phyloP scores from a whole-genome alignment of 2,797 vertebrate genomes.

The Mallotus villosus region DNA sequence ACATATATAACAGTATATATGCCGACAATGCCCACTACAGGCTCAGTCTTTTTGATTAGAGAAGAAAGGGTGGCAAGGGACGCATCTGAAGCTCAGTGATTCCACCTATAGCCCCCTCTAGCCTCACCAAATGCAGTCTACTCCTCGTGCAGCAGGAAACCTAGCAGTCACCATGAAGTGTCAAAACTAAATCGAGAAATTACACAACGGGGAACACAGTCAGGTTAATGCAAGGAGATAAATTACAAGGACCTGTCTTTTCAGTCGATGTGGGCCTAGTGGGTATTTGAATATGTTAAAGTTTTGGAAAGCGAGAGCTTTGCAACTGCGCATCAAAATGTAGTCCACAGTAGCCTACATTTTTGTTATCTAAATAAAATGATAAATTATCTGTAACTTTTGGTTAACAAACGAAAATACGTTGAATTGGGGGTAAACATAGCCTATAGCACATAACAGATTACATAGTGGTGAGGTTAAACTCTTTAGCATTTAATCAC shows the following conservation, averaged over 20 bases:
- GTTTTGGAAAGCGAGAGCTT: slow-evolving; percentile 21
- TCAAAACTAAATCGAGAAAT: background rate
- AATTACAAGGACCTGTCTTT: background rate
- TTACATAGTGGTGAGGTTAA: slow-evolving; percentile 62
- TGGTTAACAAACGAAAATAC: slow-evolving; percentile 17
- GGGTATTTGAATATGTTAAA: no score
- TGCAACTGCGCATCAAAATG: background rate
- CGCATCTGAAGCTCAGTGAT: background rate
- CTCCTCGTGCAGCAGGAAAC: slow-evolving; percentile 6
- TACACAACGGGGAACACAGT: background rate
- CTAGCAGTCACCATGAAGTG: slow-evolving; percentile 1
- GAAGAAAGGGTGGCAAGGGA: background rate
- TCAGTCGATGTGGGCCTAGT: no score
- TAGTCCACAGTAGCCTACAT: background rate
- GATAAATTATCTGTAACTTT: slow-evolving; percentile 40
- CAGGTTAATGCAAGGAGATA: background rate
- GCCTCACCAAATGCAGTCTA: slow-evolving; percentile 30
- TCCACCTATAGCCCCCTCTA: slow-evolving; percentile 62
- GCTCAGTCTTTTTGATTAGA: background rate
- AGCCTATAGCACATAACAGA: slow-evolving; percentile 55
- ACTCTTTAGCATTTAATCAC: slow-evolving; percentile 59
- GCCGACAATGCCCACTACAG: no score
- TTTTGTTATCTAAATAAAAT: slow-evolving; percentile 23
- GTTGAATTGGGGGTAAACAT: slow-evolving; percentile 36
- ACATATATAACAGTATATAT: background rate